These are phyloP conservation scores for Rhopalosiphum padi DNA, from an alignment of 1,140 invertebrate species.

Conservation along the genomic window DNA sequence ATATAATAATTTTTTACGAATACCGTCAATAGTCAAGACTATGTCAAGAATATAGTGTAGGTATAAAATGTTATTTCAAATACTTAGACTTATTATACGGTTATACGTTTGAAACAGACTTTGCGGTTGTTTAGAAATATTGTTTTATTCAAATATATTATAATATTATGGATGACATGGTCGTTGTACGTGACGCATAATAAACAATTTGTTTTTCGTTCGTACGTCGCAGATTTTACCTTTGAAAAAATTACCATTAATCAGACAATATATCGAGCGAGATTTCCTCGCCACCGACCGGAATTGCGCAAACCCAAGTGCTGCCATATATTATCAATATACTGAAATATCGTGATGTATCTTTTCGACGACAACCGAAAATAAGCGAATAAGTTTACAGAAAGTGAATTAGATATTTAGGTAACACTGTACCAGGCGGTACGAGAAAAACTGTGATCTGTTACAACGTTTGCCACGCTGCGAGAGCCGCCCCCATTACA, in stretches of 20 bases:
- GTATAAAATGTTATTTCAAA: not conserved
- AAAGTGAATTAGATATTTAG: not conserved
- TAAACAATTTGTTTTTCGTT: conserved; percentile 11
- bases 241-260: not conserved
- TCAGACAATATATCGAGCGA: not conserved
- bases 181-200: not conserved
- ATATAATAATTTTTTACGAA: not conserved
- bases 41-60: not conserved
- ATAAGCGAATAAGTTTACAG: not conserved
- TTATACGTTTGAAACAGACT: not conserved
- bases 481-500: not conserved
- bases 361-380: not conserved
- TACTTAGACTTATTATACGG: not conserved
- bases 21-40: not conserved
- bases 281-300: no score
- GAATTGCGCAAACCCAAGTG: not conserved
- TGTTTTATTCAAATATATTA: conserved; percentile 20
- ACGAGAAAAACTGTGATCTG: not conserved
- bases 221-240: not conserved
- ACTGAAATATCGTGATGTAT: no score
- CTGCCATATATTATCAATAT: no score
- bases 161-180: not conserved
- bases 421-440: not conserved
- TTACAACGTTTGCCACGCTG: not conserved
- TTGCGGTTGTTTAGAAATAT: not conserved